These are phyloP conservation scores for Parasteatoda lunata DNA, from an alignment of 2,888 invertebrate genomes.

Conservation along the genomic window DNA sequence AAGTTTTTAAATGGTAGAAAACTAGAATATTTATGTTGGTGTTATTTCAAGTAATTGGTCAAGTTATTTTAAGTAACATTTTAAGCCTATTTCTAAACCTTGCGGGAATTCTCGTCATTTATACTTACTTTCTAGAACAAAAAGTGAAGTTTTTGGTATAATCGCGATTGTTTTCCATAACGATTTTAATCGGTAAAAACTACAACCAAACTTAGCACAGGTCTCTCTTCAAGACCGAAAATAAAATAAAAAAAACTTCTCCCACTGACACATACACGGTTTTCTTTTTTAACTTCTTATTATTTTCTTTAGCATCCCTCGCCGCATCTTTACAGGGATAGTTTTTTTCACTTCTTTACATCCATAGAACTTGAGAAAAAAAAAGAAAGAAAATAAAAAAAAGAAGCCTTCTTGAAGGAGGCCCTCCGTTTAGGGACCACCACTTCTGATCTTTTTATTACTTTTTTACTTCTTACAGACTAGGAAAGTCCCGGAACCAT, in stretches of 20 bases:
- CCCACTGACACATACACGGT: constrained; percentile 35
- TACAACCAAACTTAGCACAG: constrained; percentile 9
- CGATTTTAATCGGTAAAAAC: too few relatives aligned
- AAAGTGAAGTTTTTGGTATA: too few relatives aligned
- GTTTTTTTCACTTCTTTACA: constrained; percentile 3
- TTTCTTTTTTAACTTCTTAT: constrained; percentile 4
- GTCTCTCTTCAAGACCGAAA: not conserved
- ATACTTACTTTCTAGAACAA: too few relatives aligned
- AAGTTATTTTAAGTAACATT: too few relatives aligned
- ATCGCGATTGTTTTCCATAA: too few relatives aligned
- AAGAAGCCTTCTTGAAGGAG: not conserved
- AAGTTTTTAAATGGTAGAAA: too few relatives aligned
- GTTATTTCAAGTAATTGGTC: too few relatives aligned
- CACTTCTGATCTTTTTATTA: constrained; percentile 7
- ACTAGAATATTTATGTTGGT: too few relatives aligned
- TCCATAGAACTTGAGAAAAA: not conserved
- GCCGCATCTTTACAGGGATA: constrained; percentile 4
- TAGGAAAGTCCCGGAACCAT: constrained; percentile 30
- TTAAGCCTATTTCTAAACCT: too few relatives aligned
- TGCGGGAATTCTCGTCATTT: too few relatives aligned
- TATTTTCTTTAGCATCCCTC: constrained; percentile 7
- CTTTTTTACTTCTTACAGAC: not conserved
- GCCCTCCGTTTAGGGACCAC: constrained; percentile 24
- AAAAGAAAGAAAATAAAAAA: constrained; percentile 1
- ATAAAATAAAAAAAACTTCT: not conserved